phyloP scores from a whole-genome alignment of 2,113 vertebrate genomes.

The Embiotoca jacksoni region DNA sequence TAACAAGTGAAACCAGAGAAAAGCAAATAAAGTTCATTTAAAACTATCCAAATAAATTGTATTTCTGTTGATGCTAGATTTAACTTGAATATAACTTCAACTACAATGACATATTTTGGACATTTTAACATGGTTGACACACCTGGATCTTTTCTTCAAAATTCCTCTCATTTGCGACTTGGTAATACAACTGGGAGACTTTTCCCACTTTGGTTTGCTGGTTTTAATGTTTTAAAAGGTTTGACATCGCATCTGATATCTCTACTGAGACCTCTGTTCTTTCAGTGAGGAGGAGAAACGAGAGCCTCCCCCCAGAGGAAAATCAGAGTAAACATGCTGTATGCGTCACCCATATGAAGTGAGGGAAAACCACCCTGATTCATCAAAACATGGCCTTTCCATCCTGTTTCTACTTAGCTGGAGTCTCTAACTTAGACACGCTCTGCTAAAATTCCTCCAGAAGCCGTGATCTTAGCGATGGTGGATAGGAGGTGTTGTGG shows the following conservation, averaged over 20 bases:
- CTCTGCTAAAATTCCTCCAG: conserved; percentile 14
- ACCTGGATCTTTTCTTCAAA: no score
- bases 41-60: no score
- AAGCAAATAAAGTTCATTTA: no score
- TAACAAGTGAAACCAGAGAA: no score
- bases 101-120: no score
- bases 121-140: no score
- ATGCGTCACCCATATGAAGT: conserved; percentile 22
- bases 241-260: neutral
- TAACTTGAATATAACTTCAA: no score
- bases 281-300: neutral
- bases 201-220: neutral
- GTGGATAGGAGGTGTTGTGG: conserved; percentile 19
- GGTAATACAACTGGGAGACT: no score
- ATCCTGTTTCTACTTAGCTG: conserved; percentile 7
- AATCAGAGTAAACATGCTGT: neutral
- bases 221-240: neutral
- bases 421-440: conserved; percentile 11
- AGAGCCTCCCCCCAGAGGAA: neutral
- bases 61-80: no score
- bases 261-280: neutral
- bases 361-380: conserved; percentile 20
- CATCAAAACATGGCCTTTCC: conserved; percentile 13
- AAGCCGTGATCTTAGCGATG: conserved; percentile 31
- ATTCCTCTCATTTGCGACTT: no score